Percentiles rank a stretch among this genome's conserved stretches.
Conservation (phyloP, 2,797 vertebrate species). For the Acipenser transmontanus region DNA sequence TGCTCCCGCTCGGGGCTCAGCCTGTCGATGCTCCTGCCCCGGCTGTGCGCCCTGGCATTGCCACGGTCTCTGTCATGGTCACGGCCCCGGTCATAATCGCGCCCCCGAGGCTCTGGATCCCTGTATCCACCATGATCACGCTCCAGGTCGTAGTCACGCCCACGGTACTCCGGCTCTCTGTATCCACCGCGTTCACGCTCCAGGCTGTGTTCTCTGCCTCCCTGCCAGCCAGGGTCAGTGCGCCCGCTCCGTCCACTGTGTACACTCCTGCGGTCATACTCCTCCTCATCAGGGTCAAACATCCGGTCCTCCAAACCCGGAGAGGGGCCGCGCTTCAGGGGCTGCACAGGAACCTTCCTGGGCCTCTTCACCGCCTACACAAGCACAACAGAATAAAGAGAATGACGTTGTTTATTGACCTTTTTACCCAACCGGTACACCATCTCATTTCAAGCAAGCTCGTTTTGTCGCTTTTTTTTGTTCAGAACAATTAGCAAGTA, state of each 20-base stretch:
- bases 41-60: constrained; percentile 48
- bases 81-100: constrained; percentile 34
- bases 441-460: background rate
- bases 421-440: too few species aligned
- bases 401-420: background rate
- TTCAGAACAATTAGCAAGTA: background rate
- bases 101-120: constrained; percentile 51
- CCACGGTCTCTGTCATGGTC: constrained; percentile 36
- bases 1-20: constrained; percentile 56
- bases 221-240: constrained; percentile 67
- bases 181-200: constrained; percentile 15
- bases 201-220: constrained; percentile 52
- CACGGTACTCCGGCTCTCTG: constrained; percentile 40
- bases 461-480: background rate
- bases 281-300: constrained; percentile 65
- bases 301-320: constrained; percentile 61
- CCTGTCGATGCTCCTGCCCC: constrained; percentile 60
- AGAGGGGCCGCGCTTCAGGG: constrained; percentile 57
- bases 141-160: constrained; percentile 57
- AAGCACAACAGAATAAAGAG: background rate
- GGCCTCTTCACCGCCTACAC: constrained; percentile 84
- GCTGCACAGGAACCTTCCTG: constrained; percentile 68
- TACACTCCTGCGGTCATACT: constrained; percentile 76
- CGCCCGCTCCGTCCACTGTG: constrained; percentile 62
- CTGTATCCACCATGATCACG: constrained; percentile 33